Base-by-base conservation (phyloP, 2,797 vertebrate species). In the Eulemur albifrons region DNA sequence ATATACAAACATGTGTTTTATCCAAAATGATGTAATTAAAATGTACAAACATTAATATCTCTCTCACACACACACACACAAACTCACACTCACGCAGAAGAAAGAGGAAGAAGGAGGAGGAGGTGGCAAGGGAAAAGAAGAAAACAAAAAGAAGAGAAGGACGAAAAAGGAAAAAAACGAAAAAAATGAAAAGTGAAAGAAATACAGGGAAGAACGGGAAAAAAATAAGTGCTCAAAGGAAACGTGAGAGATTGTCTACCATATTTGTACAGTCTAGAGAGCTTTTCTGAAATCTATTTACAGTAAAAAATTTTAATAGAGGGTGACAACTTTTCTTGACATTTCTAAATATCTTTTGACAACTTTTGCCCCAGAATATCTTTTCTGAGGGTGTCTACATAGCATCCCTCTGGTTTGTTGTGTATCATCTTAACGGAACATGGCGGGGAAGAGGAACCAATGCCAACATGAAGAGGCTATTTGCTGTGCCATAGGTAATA, bases 91-190 rank as follows among this genome's bases (percentile, higher is more conserved):
- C 7, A 45, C 1, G 17, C 18, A 67, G 18, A 61, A 1, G 4
- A 27, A 48, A 11, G 0, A 18, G 0, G 1, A 63, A 35, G 76
- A 0, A 20, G 0, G 1, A 63, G 20, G 75, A 61, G 18, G 4
- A 50, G 11, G n/a, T 13, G 18, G 8, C 20, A 38, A 35, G 12
- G 38, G 4, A 35, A 35, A 13, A 25, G 32, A 35, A 32, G 21
- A 20, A 72, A 14, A 45, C 13, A 73, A 30, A 7, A 4, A 61
- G 32, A 50, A 11, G 17, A 40, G 52, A 5, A 50, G 11, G 5
- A 35, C 25, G 3, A 54, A 45, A 10, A 14, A 80, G 38, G 3
- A 43, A 6, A 75, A 80, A 30, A 32, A 6, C 50, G 7, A 17
- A 30, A 35, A 20, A 50, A 52, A 54, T 7, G 4, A 57, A 21